Percentiles rank a stretch among this genome's conserved stretches.
These are phyloP conservation scores for Spicauda simplicius DNA, from an alignment of 2,888 invertebrate genomes.

Conservation along the genomic window DNA sequence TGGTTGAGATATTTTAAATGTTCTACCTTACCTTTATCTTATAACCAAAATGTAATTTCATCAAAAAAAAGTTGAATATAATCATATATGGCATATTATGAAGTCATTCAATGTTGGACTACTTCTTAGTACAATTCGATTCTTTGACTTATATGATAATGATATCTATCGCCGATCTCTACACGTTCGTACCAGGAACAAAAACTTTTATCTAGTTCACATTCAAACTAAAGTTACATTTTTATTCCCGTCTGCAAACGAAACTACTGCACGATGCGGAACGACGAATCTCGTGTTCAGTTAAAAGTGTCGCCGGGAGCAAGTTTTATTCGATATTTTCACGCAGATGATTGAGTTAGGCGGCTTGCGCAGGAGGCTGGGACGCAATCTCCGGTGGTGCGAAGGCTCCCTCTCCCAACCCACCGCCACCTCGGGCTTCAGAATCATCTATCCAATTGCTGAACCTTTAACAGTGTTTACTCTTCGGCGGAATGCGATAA, in stretches of 20 bases:
- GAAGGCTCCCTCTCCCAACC: slow-evolving; percentile 42
- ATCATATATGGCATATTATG: too few species aligned
- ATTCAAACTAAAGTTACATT: slow-evolving; percentile 1
- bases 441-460: slow-evolving; percentile 19
- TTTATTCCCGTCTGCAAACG: slow-evolving; percentile 10
- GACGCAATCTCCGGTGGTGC: slow-evolving; percentile 77
- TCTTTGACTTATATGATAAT: too few species aligned
- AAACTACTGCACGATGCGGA: slow-evolving; percentile 13
- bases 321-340: slow-evolving; percentile 78
- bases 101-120: too few species aligned
- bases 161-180: not conserved
- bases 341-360: slow-evolving; percentile 79
- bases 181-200: not conserved
- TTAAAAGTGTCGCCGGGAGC: slow-evolving; percentile 66
- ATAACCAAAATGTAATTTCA: too few species aligned
- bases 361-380: slow-evolving; percentile 76
- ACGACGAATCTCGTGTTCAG: slow-evolving; percentile 47
- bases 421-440: slow-evolving; percentile 43
- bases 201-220: slow-evolving; percentile 12
- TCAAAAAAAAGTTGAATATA: too few species aligned
- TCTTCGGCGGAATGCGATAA: slow-evolving; percentile 36
- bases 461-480: slow-evolving; percentile 16
- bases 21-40: too few species aligned
- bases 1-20: too few species aligned
- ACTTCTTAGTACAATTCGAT: not conserved